A percentile compares a stretch with the other conserved stretches of the same genome.
Evolutionary conservation across 2,113 vertebrate species (phyloP).

Genomic region (Pelecanoides urinatrix): DNA sequence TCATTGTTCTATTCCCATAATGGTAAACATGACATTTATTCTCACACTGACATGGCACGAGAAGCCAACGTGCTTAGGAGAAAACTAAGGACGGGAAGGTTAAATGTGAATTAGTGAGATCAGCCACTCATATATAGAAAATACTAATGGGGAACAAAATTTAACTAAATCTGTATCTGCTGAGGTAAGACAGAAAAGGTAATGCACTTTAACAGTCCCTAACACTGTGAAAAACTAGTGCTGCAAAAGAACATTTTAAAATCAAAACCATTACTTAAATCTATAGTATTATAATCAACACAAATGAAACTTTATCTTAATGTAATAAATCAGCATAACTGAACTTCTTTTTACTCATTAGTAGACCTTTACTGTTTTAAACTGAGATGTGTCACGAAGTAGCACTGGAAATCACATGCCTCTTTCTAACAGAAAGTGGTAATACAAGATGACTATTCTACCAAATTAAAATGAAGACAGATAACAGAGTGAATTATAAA

Average conservation of each 20-base stretch:
- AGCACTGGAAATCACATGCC: constrained; percentile 44
- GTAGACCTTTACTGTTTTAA: constrained; percentile 46
- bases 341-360: constrained; percentile 44
- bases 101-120: not conserved
- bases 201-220: not conserved
- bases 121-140: not conserved
- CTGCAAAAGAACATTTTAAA: not conserved
- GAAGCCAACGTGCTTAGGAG: not conserved
- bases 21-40: not conserved
- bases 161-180: not conserved
- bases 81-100: not conserved
- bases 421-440: constrained; percentile 24
- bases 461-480: constrained; percentile 72
- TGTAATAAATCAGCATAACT: not conserved
- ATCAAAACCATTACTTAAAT: not conserved
- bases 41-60: not conserved
- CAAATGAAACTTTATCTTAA: constrained; percentile 44
- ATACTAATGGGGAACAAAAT: not conserved
- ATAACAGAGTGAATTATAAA: constrained; percentile 73
- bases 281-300: not conserved
- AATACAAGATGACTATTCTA: constrained; percentile 60
- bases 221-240: not conserved
- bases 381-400: constrained; percentile 21
- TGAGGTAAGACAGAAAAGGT: not conserved
- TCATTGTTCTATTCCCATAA: not conserved